These are phyloP conservation scores for Scomberomorus guttatus DNA, from an alignment of 2,797 vertebrate species.

Conservation along the genomic window DNA sequence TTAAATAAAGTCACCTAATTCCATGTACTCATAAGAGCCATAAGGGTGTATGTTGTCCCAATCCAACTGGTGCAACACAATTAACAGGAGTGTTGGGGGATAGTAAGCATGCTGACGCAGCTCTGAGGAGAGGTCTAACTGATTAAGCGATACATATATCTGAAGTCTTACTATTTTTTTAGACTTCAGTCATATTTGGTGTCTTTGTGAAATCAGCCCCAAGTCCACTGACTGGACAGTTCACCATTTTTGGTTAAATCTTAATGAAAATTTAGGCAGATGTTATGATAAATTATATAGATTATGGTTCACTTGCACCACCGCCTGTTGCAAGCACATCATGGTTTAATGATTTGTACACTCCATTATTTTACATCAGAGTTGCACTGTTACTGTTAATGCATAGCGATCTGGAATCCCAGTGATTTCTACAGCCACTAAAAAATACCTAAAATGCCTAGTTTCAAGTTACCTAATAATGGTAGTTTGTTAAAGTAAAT, in stretches of 20 bases:
- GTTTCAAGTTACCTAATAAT: background rate
- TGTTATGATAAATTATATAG: background rate
- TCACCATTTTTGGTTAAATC: background rate
- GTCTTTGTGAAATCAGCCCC: slow-evolving; percentile 35
- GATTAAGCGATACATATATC: background rate
- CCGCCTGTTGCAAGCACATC: background rate
- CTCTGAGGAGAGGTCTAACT: background rate
- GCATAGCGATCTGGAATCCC: background rate
- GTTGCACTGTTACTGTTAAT: slow-evolving; percentile 17
- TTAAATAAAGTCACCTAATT: background rate
- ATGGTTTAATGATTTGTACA: background rate
- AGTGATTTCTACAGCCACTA: background rate
- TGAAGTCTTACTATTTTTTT: background rate
- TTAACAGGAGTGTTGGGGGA: background rate
- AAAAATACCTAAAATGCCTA: background rate
- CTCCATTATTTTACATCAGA: slow-evolving; percentile 14
- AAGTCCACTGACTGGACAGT: background rate
- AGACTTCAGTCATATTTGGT: too few relatives aligned
- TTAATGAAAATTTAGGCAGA: background rate
- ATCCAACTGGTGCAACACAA: background rate
- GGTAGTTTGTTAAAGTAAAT: background rate
- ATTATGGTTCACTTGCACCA: background rate
- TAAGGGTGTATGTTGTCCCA: background rate
- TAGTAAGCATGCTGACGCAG: background rate
- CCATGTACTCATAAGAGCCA: background rate